Percentiles rank a stretch among this genome's conserved stretches.
phyloP scores from a whole-genome alignment of 2,797 vertebrate species.

The Dryobates pubescens region DNA sequence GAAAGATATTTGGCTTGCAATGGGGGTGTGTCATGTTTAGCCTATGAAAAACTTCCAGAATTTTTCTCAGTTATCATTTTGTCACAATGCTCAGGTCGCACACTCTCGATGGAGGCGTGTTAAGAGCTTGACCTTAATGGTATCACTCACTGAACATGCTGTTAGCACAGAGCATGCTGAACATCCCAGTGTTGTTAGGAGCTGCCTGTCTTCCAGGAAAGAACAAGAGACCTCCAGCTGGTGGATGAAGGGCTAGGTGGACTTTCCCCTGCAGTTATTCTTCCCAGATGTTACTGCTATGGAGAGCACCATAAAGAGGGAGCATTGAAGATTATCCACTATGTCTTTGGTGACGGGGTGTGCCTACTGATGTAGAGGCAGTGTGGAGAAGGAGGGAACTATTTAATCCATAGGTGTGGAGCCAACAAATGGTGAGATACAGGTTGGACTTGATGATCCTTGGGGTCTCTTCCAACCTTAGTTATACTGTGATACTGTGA shows the following conservation, averaged over 20 bases:
- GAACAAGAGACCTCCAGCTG: neutral
- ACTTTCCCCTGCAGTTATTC: neutral
- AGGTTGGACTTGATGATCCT: no score
- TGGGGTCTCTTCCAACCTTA: no score
- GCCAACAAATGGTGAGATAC: neutral
- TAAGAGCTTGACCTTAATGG: neutral
- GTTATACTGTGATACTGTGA: no score
- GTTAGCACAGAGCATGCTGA: neutral
- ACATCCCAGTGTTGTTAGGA: neutral
- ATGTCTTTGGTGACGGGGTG: neutral
- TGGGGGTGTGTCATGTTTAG: neutral
- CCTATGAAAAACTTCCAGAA: conserved; percentile 13
- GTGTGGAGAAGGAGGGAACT: neutral
- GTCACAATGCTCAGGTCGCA: fast-evolving
- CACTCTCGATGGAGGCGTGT: neutral
- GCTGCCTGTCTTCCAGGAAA: neutral
- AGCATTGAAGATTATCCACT: neutral
- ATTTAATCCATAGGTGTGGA: neutral
- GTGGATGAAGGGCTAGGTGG: neutral
- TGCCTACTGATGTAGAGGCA: neutral
- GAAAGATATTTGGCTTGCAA: neutral
- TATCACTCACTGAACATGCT: neutral
- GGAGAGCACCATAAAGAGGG: neutral
- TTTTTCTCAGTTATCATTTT: neutral
- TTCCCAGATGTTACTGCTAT: neutral